Conservation (phyloP, 1,140 invertebrate genomes). For the Grapholita molesta region DNA sequence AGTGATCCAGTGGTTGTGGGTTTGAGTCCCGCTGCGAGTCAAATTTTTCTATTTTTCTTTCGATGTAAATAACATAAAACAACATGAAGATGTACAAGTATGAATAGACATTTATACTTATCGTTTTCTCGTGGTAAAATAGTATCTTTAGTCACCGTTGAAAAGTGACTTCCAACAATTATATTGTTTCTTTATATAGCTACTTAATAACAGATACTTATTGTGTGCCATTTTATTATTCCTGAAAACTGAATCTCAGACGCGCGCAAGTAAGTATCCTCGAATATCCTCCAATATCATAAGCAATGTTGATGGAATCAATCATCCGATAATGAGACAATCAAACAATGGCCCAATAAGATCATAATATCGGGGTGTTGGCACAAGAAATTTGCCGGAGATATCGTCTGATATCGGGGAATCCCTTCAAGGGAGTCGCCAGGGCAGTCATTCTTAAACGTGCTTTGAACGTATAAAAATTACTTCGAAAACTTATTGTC, state of each 20-base stretch:
- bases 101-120: too few species aligned
- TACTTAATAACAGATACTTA: neutral
- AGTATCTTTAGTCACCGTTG: too few species aligned
- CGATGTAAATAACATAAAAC: too few species aligned
- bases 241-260: neutral
- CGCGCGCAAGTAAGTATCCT: constrained; percentile 4
- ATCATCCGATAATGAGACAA: constrained; percentile 69
- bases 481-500: neutral
- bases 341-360: constrained; percentile 72
- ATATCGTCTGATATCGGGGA: constrained; percentile 50
- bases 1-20: too few species aligned
- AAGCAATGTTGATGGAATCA: constrained; percentile 68
- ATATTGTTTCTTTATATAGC: neutral
- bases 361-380: constrained; percentile 61
- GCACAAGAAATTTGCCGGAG: constrained; percentile 68
- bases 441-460: constrained; percentile 21
- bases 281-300: constrained; percentile 31
- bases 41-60: too few species aligned
- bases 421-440: constrained; percentile 60
- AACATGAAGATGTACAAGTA: too few species aligned
- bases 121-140: too few species aligned
- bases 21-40: too few species aligned
- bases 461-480: neutral
- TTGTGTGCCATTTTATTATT: neutral
- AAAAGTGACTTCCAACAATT: neutral